These are phyloP conservation scores for Sarcophaga caerulescens DNA, from an alignment of 2,888 invertebrate genomes.

Conservation along the genomic window DNA sequence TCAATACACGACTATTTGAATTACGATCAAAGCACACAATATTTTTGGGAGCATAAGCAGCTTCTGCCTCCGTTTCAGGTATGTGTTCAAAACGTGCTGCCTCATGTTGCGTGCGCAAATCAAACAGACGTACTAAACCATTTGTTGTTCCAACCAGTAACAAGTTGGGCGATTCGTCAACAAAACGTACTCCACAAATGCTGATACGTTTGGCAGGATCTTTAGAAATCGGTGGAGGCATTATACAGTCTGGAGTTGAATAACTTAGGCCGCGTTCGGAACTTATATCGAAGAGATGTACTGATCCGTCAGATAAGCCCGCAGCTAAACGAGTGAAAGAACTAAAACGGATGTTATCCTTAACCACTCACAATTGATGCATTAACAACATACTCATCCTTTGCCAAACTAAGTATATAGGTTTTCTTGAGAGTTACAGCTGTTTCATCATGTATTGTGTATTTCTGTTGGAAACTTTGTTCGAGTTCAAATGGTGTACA, in stretches of 20 bases:
- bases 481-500: conserved; percentile 74
- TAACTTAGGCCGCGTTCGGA: conserved; percentile 77
- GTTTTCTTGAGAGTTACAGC: conserved; percentile 82
- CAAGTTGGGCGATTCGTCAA: conserved; percentile 73
- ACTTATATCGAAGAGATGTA: conserved; percentile 82
- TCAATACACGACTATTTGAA: conserved; percentile 86
- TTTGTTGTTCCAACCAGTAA: conserved; percentile 76
- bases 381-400: conserved; percentile 81
- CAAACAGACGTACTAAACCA: conserved; percentile 77
- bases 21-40: conserved; percentile 89
- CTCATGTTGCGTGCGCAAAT: conserved; percentile 81
- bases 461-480: conserved; percentile 74
- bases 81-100: conserved; percentile 75
- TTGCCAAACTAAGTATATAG: conserved; percentile 84
- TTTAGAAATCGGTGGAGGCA: conserved; percentile 17
- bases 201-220: conserved; percentile 32
- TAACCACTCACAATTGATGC: neutral
- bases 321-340: conserved; percentile 81
- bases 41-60: conserved; percentile 80
- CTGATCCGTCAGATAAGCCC: conserved; percentile 82
- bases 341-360: conserved; percentile 42
- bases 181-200: conserved; percentile 76
- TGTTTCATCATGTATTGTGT: conserved; percentile 81
- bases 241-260: conserved; percentile 56
- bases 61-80: conserved; percentile 41